Percentiles rank a stretch among this genome's conserved stretches.
Conservation (phyloP, 2,113 vertebrate species). For the Recurvirostra avosetta region DNA sequence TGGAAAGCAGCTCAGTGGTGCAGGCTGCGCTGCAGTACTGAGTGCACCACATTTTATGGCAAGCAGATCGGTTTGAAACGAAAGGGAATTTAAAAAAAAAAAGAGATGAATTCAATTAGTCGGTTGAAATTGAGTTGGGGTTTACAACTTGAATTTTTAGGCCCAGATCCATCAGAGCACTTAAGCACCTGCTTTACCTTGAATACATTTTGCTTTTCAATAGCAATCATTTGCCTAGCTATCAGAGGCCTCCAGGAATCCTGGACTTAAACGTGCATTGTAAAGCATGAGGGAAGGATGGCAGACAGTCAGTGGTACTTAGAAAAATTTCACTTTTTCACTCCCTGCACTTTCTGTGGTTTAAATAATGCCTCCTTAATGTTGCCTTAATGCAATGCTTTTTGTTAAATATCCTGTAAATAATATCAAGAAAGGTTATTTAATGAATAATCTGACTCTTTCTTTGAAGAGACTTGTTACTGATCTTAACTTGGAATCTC, state of each 20-base stretch:
- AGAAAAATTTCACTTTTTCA: not conserved
- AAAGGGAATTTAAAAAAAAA: not conserved
- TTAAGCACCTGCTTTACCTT: slow-evolving; percentile 51
- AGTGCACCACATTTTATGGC: not conserved
- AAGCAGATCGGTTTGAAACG: not conserved
- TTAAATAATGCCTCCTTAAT: slow-evolving; percentile 7
- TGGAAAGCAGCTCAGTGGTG: not conserved
- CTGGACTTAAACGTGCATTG: not conserved
- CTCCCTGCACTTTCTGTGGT: not conserved
- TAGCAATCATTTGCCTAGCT: not conserved
- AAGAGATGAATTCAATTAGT: slow-evolving; percentile 14
- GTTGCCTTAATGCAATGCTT: not conserved
- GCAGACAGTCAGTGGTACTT: not conserved
- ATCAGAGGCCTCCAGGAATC: slow-evolving; percentile 17
- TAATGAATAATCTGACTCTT: not conserved
- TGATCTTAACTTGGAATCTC: slow-evolving; percentile 29
- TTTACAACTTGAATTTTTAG: slow-evolving; percentile 37
- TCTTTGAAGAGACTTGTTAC: slow-evolving; percentile 29
- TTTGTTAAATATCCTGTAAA: slow-evolving; percentile 28
- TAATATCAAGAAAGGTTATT: not conserved
- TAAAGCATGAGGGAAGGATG: not conserved
- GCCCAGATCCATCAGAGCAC: slow-evolving; percentile 43
- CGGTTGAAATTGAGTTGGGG: slow-evolving; percentile 34
- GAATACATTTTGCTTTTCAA: slow-evolving; percentile 28
- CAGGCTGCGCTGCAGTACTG: not conserved